These are phyloP conservation scores for Calyptommatus sinebrachiatus DNA, from an alignment of 2,113 vertebrate genomes.

Conservation along the genomic window DNA sequence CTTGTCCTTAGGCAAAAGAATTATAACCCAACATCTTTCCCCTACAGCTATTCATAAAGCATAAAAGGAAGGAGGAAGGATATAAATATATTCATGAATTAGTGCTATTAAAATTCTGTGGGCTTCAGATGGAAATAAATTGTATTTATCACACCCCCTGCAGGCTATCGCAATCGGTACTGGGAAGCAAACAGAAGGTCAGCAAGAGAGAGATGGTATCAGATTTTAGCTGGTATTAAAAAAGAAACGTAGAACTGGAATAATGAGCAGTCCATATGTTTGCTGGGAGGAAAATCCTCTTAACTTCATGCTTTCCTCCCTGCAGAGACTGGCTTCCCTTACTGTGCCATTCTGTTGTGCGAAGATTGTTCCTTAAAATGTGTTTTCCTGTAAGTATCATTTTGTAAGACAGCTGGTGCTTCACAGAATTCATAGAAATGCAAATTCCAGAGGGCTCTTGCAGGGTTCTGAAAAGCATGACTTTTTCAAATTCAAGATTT, in stretches of 20 bases:
- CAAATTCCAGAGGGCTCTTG: too few relatives aligned
- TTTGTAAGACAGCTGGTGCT: too few relatives aligned
- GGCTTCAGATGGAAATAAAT: conserved; percentile 7
- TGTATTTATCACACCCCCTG: neutral
- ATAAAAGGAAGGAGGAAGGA: conserved; percentile 1
- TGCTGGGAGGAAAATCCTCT: neutral
- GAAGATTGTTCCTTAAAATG: neutral
- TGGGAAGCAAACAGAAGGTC: neutral
- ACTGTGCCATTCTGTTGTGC: too few relatives aligned
- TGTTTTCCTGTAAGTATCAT: neutral
- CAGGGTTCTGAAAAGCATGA: too few relatives aligned
- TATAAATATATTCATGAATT: conserved; percentile 41
- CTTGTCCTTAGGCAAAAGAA: conserved; percentile 9
- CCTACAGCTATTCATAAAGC: neutral
- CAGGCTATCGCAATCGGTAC: neutral
- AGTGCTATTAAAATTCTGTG: conserved; percentile 27
- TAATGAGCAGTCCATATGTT: neutral
- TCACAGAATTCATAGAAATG: too few relatives aligned
- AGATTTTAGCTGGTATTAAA: neutral
- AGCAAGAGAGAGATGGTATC: neutral
- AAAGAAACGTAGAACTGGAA: neutral
- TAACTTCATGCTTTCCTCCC: neutral
- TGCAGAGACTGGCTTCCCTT: neutral
- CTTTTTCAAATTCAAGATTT: too few relatives aligned
- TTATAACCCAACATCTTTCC: conserved; percentile 21